Percentiles rank a stretch among this genome's conserved stretches.
phyloP scores from a whole-genome alignment of 2,113 vertebrate genomes.

The Tylochromis polylepis region DNA sequence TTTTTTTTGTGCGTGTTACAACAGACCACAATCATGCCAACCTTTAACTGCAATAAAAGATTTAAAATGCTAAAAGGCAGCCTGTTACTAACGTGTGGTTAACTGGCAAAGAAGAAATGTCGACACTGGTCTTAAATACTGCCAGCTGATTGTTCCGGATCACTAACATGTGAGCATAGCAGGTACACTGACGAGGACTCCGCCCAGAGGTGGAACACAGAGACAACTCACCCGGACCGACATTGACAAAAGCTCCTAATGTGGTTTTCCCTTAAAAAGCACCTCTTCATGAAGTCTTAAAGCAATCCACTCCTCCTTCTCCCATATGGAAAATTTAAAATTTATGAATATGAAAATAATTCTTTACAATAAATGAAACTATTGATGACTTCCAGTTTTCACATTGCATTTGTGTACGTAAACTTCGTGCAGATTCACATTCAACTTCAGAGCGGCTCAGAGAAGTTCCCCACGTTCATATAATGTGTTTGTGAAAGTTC shows the following conservation, averaged over 20 bases:
- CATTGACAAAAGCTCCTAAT: background rate
- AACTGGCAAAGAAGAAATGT: too few relatives aligned
- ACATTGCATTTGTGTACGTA: background rate
- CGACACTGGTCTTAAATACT: too few relatives aligned
- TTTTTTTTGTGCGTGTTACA: too few relatives aligned
- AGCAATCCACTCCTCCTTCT: background rate
- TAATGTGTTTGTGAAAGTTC: background rate
- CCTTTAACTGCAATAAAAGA: too few relatives aligned
- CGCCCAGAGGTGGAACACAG: too few relatives aligned
- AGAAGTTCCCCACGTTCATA: background rate
- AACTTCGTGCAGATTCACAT: background rate
- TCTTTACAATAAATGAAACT: background rate
- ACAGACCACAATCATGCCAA: too few relatives aligned
- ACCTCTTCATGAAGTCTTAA: background rate
- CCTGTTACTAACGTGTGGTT: too few relatives aligned
- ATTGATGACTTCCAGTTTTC: accelerated
- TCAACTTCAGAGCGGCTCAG: background rate
- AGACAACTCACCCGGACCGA: too few relatives aligned
- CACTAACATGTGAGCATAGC: too few relatives aligned
- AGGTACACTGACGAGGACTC: too few relatives aligned
- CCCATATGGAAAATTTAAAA: background rate
- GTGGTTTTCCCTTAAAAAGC: background rate
- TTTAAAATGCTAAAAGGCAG: too few relatives aligned
- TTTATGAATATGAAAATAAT: background rate
- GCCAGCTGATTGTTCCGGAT: too few relatives aligned